These are phyloP conservation scores for Dasyurus viverrinus DNA, from an alignment of 2,113 vertebrate species.

Conservation along the genomic window DNA sequence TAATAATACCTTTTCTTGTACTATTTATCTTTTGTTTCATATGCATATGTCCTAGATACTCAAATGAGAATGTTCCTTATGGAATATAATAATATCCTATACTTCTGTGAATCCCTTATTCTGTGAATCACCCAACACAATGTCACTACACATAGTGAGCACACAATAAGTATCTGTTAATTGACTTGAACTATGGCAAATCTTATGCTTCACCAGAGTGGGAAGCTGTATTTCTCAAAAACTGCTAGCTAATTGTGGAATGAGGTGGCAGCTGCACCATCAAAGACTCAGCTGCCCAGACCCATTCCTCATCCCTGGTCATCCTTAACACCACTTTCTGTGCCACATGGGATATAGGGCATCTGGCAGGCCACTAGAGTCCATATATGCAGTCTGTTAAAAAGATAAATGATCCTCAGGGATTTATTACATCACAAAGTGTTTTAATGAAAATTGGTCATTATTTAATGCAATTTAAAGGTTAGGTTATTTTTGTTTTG, in stretches of 20 bases:
- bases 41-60: neutral
- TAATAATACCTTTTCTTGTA: neutral
- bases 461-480: slow-evolving; percentile 38
- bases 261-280: slow-evolving; percentile 19
- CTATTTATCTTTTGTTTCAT: neutral
- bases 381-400: slow-evolving; percentile 1
- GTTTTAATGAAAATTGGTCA: slow-evolving; percentile 24
- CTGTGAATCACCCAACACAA: neutral
- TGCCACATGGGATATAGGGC: neutral
- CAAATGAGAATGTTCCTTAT: neutral
- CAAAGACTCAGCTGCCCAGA: neutral
- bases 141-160: neutral
- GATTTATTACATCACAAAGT: neutral
- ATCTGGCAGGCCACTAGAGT: neutral
- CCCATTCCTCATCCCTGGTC: neutral
- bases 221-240: slow-evolving; percentile 34
- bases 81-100: neutral
- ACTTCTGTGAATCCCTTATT: slow-evolving; percentile 3
- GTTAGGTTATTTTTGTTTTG: neutral
- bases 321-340: neutral
- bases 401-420: slow-evolving; percentile 51
- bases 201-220: slow-evolving; percentile 32
- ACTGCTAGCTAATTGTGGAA: slow-evolving; percentile 18
- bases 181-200: slow-evolving; percentile 9
- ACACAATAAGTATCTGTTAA: slow-evolving; percentile 31